phyloP scores from a whole-genome alignment of 2,888 invertebrate genomes.

The Agrochola macilenta region DNA sequence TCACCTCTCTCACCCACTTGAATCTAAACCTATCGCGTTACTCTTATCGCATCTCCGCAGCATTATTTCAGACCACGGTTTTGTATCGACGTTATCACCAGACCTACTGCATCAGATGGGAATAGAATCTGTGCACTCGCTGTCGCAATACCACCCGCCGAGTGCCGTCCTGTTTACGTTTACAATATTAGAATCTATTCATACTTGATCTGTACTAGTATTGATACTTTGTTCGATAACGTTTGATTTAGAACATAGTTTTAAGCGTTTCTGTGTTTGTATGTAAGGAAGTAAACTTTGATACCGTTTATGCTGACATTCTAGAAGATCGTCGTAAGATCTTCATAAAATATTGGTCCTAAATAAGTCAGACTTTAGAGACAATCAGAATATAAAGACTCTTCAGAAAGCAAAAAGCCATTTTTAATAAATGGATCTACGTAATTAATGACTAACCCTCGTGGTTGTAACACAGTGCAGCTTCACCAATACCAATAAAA shows the following conservation, averaged over 20 bases:
- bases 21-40: slow-evolving; percentile 1
- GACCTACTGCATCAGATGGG: slow-evolving; percentile 32
- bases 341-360: background rate
- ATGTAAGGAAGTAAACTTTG: background rate
- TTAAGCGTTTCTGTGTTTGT: background rate
- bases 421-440: too few relatives aligned
- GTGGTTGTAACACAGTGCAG: background rate
- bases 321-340: background rate
- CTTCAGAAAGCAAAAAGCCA: too few relatives aligned
- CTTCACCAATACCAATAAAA: background rate
- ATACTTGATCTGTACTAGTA: slow-evolving; percentile 21
- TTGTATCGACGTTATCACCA: slow-evolving; percentile 18
- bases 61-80: slow-evolving; percentile 23
- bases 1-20: background rate
- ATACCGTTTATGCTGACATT: too few relatives aligned
- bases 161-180: slow-evolving; percentile 33
- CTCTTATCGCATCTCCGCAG: slow-evolving; percentile 19
- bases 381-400: background rate
- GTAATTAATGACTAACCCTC: too few relatives aligned
- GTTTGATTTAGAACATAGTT: slow-evolving; percentile 31
- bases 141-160: slow-evolving; percentile 50
- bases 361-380: background rate
- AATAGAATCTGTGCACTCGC: slow-evolving; percentile 33
- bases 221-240: slow-evolving; percentile 33
- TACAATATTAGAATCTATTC: slow-evolving; percentile 45